phyloP scores from a whole-genome alignment of 2,888 invertebrate species.

The Drosophila percnosoma region DNA sequence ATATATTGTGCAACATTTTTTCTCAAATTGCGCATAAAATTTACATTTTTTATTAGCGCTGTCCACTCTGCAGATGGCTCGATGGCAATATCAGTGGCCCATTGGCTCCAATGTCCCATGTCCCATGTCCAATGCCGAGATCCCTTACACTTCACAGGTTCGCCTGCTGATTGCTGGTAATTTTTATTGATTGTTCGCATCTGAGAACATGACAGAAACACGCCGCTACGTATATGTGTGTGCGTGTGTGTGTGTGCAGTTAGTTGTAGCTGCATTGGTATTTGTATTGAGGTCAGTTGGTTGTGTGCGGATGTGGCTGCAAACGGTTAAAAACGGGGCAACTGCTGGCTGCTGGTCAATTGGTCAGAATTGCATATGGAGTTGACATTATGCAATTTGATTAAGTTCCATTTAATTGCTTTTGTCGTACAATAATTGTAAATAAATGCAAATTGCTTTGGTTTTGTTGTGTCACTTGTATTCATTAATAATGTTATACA shows the following conservation, averaged over 20 bases:
- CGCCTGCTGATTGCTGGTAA: constrained; percentile 43
- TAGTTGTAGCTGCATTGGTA: constrained; percentile 34
- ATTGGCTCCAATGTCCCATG: neutral
- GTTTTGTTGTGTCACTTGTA: constrained; percentile 55
- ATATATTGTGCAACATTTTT: constrained; percentile 70
- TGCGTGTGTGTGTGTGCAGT: neutral
- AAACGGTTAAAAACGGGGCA: constrained; percentile 6
- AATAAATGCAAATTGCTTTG: constrained; percentile 66
- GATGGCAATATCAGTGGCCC: constrained; percentile 5
- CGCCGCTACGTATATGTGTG: constrained; percentile 1
- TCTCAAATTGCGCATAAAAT: constrained; percentile 73
- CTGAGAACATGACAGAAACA: constrained; percentile 33
- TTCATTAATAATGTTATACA: constrained; percentile 66
- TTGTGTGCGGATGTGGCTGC: constrained; percentile 26
- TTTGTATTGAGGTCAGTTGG: constrained; percentile 67
- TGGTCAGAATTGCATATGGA: constrained; percentile 57
- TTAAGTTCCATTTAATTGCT: constrained; percentile 75
- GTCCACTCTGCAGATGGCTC: constrained; percentile 26
- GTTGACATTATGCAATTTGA: constrained; percentile 72
- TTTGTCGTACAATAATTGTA: constrained; percentile 64
- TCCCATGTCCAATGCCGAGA: neutral
- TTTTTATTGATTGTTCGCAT: constrained; percentile 62
- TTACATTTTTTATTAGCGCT: constrained; percentile 70
- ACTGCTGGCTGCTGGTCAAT: constrained; percentile 4
- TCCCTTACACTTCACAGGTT: constrained; percentile 28